Conservation (phyloP, 2,113 vertebrate genomes). For the Spea multiplicata region DNA sequence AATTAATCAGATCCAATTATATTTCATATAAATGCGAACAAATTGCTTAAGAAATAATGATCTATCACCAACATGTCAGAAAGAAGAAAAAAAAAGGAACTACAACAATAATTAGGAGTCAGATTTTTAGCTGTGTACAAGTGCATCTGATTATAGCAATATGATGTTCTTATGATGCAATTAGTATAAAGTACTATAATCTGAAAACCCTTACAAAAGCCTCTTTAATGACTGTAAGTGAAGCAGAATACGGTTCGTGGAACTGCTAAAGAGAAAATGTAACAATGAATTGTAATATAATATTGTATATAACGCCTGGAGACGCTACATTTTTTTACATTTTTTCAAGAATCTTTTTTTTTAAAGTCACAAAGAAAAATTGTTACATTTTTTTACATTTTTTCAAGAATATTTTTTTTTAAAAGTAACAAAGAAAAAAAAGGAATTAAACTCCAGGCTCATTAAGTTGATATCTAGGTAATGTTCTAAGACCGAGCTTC, state of each 20-base stretch:
- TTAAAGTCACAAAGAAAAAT: background rate
- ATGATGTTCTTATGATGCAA: slow-evolving; percentile 91
- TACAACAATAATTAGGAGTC: slow-evolving; percentile 98
- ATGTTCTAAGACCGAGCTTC: no score
- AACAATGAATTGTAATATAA: slow-evolving; percentile 23
- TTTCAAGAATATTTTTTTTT: background rate
- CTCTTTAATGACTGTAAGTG: slow-evolving; percentile 74
- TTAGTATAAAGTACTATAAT: slow-evolving; percentile 75
- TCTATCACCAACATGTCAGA: slow-evolving; percentile 96
- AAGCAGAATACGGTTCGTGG: slow-evolving; percentile 51
- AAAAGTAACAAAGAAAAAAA: background rate
- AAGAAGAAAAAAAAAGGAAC: slow-evolving; percentile 84
- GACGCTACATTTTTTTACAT: background rate
- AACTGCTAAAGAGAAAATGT: slow-evolving; percentile 32
- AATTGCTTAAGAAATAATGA: slow-evolving; percentile 99
- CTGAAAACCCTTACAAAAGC: slow-evolving; percentile 71
- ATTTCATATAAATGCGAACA: slow-evolving; percentile 99
- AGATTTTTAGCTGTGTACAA: slow-evolving; percentile 80
- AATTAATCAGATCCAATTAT: slow-evolving; percentile 99
- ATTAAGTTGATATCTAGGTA: background rate
- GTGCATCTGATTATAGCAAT: slow-evolving; percentile 78
- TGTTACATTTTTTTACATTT: background rate
- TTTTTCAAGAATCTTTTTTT: background rate
- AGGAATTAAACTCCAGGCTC: no score
- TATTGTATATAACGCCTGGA: no score